Percentiles rank a stretch among this genome's conserved stretches.
These are phyloP conservation scores for Sesia apiformis DNA, from an alignment of 2,888 invertebrate genomes.

Conservation along the genomic window DNA sequence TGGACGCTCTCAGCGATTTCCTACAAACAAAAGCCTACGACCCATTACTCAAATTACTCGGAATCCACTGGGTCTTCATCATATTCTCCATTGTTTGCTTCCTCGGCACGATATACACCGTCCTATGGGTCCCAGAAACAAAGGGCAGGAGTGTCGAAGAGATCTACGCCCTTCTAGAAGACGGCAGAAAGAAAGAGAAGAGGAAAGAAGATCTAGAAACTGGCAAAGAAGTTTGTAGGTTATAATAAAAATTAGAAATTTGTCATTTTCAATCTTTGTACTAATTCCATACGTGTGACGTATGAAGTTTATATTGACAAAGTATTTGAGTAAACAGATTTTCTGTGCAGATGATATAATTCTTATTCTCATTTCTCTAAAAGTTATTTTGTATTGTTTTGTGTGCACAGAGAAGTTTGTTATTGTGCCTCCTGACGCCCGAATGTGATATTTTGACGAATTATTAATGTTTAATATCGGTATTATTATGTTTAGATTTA, in stretches of 20 bases:
- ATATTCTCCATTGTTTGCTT: conserved; percentile 61
- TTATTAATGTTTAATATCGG: conserved; percentile 10
- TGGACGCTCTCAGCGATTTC: conserved; percentile 61
- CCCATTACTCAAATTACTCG: conserved; percentile 54
- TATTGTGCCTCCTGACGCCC: neutral
- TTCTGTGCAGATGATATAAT: neutral
- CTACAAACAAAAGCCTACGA: conserved; percentile 64
- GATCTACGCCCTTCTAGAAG: conserved; percentile 53
- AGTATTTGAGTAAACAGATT: neutral
- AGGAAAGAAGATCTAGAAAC: conserved; percentile 42
- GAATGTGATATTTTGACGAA: conserved; percentile 14
- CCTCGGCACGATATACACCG: conserved; percentile 54
- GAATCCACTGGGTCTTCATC: conserved; percentile 67
- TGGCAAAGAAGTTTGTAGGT: conserved; percentile 47
- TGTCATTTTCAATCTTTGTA: neutral
- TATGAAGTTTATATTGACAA: neutral
- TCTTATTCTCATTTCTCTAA: neutral
- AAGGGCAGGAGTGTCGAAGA: conserved; percentile 56
- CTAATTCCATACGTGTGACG: neutral
- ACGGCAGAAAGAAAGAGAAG: conserved; percentile 49
- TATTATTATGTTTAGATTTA: conserved; percentile 5
- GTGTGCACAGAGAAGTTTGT: neutral
- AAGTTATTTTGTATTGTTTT: neutral
- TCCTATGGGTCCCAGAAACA: conserved; percentile 63
- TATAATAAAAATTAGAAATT: conserved; percentile 22